A percentile compares a stretch with the other conserved stretches of the same genome.
These are phyloP conservation scores for Calycopis cecrops DNA, from an alignment of 1,140 invertebrate species.

Conservation along the genomic window DNA sequence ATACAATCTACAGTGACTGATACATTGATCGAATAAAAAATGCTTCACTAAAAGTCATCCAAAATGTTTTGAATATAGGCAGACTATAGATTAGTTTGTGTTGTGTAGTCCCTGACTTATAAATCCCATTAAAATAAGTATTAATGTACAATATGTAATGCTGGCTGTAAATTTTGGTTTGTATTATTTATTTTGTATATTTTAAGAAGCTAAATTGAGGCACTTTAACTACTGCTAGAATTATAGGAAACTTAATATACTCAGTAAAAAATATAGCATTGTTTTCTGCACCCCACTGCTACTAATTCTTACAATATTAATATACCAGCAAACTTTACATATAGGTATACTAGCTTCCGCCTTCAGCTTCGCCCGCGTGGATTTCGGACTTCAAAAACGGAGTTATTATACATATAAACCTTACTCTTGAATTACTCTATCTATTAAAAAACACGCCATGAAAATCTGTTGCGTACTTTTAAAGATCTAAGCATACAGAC, in stretches of 20 bases:
- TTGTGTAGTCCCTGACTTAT: conserved; percentile 56
- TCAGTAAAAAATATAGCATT: not conserved
- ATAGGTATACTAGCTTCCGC: too few species aligned
- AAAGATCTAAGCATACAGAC: too few species aligned
- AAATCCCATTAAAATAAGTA: conserved; percentile 26
- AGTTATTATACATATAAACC: too few species aligned
- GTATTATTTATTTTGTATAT: not conserved
- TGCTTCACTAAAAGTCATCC: conserved; percentile 18
- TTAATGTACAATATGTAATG: conserved; percentile 21
- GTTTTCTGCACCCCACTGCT: too few species aligned
- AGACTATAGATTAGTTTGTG: conserved; percentile 45
- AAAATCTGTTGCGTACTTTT: too few species aligned
- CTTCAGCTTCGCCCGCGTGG: too few species aligned
- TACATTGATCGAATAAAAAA: conserved; percentile 9
- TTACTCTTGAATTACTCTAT: too few species aligned
- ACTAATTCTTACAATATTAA: too few species aligned
- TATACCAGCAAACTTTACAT: too few species aligned
- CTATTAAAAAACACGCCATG: too few species aligned
- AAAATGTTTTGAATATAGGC: conserved; percentile 32
- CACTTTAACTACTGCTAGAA: not conserved
- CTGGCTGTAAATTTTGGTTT: conserved; percentile 6
- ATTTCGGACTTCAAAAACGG: too few species aligned
- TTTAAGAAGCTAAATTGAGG: conserved; percentile 1
- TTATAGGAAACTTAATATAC: not conserved
- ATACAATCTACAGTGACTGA: conserved; percentile 11